A percentile compares a stretch with the other conserved stretches of the same genome.
These are phyloP conservation scores for Sphaeridia pumilis DNA, from an alignment of 2,888 invertebrate species.

Conservation along the genomic window DNA sequence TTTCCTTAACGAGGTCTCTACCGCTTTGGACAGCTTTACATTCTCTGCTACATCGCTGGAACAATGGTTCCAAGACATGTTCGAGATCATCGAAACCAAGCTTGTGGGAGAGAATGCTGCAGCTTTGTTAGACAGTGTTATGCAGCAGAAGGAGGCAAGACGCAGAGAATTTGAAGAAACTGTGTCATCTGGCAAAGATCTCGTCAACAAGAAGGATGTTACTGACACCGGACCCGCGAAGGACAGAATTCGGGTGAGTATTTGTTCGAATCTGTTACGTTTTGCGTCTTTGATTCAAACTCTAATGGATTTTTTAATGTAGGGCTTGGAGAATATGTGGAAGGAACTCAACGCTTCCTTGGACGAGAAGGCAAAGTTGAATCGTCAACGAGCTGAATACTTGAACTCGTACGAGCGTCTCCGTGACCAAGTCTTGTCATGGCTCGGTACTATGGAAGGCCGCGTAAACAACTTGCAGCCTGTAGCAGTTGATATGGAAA, in stretches of 20 bases:
- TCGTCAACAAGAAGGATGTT: constrained; percentile 72
- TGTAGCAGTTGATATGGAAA: constrained; percentile 77
- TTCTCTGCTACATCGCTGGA: constrained; percentile 57
- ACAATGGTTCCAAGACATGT: constrained; percentile 55
- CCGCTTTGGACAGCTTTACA: constrained; percentile 55
- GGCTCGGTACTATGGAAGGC: constrained; percentile 70
- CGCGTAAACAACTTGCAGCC: constrained; percentile 63
- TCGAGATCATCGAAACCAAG: constrained; percentile 61
- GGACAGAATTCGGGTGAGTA: constrained; percentile 60
- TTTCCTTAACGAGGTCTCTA: constrained; percentile 67
- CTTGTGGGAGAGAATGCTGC: constrained; percentile 53
- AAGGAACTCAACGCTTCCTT: constrained; percentile 68
- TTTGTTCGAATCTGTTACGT: not conserved
- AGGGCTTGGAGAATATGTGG: constrained; percentile 67
- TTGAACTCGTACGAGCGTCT: constrained; percentile 73
- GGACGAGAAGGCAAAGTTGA: constrained; percentile 72
- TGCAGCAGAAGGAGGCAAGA: constrained; percentile 47
- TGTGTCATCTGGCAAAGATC: constrained; percentile 63
- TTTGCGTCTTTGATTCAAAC: not conserved
- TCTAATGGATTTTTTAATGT: not conserved
- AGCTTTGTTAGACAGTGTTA: constrained; percentile 52
- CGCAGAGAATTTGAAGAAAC: constrained; percentile 62
- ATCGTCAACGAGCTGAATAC: constrained; percentile 73
- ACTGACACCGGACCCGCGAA: constrained; percentile 72
- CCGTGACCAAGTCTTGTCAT: constrained; percentile 67